A percentile compares a stretch with the other conserved stretches of the same genome.
Conservation (phyloP, 1,140 invertebrate species). For the Euglossa dilemma region DNA sequence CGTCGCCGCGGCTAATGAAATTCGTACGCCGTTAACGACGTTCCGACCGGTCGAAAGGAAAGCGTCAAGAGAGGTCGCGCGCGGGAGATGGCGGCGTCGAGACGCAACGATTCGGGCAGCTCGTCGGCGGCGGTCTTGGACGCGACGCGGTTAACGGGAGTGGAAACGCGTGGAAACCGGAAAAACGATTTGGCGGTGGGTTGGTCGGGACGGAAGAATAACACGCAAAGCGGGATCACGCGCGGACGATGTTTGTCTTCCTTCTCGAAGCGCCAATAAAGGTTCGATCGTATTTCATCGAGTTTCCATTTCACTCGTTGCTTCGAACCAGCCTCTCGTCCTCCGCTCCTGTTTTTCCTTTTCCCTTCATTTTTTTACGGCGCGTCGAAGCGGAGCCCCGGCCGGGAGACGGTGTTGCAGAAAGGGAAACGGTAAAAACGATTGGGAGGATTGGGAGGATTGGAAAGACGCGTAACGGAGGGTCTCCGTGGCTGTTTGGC, state of each 20-base stretch:
- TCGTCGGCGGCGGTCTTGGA: too few relatives aligned
- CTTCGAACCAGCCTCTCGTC: background rate
- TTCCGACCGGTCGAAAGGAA: background rate
- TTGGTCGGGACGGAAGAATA: background rate
- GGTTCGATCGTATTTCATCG: conserved; percentile 15
- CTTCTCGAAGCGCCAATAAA: background rate
- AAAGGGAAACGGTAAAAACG: background rate
- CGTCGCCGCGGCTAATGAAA: background rate
- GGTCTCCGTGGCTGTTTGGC: background rate
- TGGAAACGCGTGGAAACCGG: too few relatives aligned
- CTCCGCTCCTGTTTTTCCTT: too few relatives aligned
- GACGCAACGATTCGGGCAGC: too few relatives aligned
- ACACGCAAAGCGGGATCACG: background rate
- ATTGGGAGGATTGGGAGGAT: background rate
- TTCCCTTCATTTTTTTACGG: background rate
- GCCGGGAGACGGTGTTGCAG: background rate
- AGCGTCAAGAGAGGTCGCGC: background rate
- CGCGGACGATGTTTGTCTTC: background rate
- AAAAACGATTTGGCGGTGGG: background rate
- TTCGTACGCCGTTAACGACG: background rate
- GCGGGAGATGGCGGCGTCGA: too few relatives aligned
- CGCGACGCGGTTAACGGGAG: background rate
- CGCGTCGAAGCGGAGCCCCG: background rate
- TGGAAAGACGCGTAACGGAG: background rate
- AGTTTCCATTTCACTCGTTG: conserved; percentile 42